phyloP scores from a whole-genome alignment of 35 echinoderm and acorn worm genomes.

The Diadema setosum region DNA sequence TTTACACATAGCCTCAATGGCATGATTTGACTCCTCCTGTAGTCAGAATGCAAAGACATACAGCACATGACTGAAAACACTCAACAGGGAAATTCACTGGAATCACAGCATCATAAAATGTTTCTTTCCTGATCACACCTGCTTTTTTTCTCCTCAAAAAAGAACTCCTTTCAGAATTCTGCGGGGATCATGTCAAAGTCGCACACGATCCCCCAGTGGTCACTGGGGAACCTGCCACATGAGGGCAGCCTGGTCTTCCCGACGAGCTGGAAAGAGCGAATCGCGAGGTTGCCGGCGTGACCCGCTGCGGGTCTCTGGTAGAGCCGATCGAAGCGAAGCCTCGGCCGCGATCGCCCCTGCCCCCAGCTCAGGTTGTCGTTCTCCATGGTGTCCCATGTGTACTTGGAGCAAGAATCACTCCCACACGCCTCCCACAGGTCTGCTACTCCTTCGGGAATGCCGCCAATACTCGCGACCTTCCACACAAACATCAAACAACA shows the following conservation, averaged over 20 bases:
- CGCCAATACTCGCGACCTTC: neutral
- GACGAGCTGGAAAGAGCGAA: conserved; percentile 16
- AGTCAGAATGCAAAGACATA: too few relatives aligned
- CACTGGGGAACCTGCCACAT: conserved; percentile 59
- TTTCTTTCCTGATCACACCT: too few relatives aligned
- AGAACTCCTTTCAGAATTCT: too few relatives aligned
- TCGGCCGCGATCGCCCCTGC: neutral
- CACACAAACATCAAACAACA: neutral
- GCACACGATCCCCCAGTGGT: conserved; percentile 65
- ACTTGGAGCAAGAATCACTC: neutral
- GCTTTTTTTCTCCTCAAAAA: too few relatives aligned
- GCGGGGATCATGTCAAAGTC: conserved; percentile 46
- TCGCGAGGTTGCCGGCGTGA: neutral
- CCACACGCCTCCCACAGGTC: conserved; percentile 58
- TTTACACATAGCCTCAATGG: too few relatives aligned
- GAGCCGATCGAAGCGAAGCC: conserved; percentile 46
- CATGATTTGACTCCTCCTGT: too few relatives aligned
- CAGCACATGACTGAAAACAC: too few relatives aligned
- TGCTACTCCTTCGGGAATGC: neutral
- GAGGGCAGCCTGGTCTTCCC: conserved; percentile 21
- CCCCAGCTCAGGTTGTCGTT: conserved; percentile 55
- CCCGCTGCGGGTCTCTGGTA: conserved; percentile 18
- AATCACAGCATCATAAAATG: too few relatives aligned
- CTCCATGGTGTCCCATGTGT: conserved; percentile 37
- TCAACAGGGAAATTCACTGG: too few relatives aligned